Evolutionary conservation across 2,888 invertebrate species (phyloP).

Genomic region (Drosophila demipolita): DNA sequence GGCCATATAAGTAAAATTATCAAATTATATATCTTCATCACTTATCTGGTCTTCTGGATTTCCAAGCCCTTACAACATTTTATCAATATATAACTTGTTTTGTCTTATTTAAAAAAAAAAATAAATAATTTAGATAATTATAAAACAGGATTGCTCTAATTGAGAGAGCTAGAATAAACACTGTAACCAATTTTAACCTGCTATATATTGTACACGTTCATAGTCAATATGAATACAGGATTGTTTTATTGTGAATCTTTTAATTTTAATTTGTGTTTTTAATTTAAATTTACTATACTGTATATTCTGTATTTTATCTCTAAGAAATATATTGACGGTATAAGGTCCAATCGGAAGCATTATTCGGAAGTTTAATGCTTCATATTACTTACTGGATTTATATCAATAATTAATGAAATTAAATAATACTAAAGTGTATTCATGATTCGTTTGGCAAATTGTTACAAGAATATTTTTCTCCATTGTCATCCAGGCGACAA

Average conservation of each 20-base stretch:
- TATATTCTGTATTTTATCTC: background rate
- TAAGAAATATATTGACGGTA: background rate
- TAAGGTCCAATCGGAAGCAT: background rate
- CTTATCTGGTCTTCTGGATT: too few species aligned
- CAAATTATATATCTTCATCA: background rate
- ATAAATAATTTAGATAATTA: background rate
- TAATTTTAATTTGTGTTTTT: background rate
- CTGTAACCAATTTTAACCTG: background rate
- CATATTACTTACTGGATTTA: background rate
- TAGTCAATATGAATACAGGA: background rate
- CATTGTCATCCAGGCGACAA: constrained; percentile 47
- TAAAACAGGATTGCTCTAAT: background rate
- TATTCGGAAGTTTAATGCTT: background rate
- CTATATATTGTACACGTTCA: background rate
- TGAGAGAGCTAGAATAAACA: background rate
- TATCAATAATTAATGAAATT: background rate
- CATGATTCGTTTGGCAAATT: background rate
- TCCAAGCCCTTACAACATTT: background rate
- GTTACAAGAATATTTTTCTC: constrained; percentile 10
- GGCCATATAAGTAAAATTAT: background rate
- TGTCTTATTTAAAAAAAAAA: background rate
- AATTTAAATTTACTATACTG: background rate
- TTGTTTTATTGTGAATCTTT: background rate
- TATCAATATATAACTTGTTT: background rate
- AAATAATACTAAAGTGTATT: constrained; percentile 6